Evolutionary conservation across 2,888 invertebrate species (phyloP), one percentile per base, ranked within the genome.

Genomic region (Ornithoptera alexandrae): DNA sequence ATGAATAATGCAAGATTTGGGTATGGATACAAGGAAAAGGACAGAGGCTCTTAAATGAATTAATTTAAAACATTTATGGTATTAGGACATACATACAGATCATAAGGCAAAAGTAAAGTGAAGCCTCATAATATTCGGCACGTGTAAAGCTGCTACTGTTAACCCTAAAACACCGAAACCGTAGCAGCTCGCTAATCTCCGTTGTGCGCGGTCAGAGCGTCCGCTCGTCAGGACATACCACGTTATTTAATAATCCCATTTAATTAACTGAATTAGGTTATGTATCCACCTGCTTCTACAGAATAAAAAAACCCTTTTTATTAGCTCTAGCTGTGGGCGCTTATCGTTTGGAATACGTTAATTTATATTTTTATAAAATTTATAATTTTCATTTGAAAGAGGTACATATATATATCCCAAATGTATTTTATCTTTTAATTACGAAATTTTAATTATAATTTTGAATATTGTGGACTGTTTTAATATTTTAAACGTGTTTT

Each of bases 121-220:
- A 88, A 88, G 83, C 87, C 88, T 58, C 76, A 83, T 72, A 78
- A 81, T 39, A 74, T 72, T 76, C 74, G 74, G 76, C 72, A 79
- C 69, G 69, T 65, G 69, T 69, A 65, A 30, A 64, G 59, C 36
- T 76, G 75, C 72, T 74, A 76, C 82, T 78, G 81, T 89, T 86
- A 91, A 91, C 91, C 90, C 90, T 90, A 88, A 90, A 90, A 79
- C 82, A 76, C 83, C 81, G 91, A 91, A 92, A 87, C 91, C 92
- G 81, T 90, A 91, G 76, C 79, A 86, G 81, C 77, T 83, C 83
- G 53, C 79, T 92, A 91, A 91, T 89, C 90, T 90, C 81, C 81
- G 85, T 77, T 58, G 30, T 58, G 62, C 62, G 81, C 81, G 82
- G 82, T 79, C 78, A 79, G 82, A 81, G 79, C 77, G 79, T 80